Evolutionary conservation across 1,140 invertebrate genomes (phyloP).

Genomic region (Eriosoma lanigerum): DNA sequence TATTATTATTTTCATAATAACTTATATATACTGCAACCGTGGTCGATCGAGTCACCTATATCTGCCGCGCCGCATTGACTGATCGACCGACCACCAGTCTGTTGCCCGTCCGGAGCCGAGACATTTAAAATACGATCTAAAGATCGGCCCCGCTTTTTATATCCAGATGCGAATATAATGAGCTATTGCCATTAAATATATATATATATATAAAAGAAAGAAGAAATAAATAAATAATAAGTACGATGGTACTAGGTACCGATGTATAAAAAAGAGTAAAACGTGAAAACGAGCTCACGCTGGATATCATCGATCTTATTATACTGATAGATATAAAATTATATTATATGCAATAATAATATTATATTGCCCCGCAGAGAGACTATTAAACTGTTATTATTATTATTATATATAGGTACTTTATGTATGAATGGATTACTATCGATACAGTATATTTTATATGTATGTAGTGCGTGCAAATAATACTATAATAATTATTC

Average conservation of each 20-base stretch:
- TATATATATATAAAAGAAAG: background rate
- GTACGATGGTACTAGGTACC: background rate
- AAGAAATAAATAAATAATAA: background rate
- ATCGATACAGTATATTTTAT: background rate
- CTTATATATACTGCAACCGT: background rate
- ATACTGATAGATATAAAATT: background rate
- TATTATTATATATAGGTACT: background rate
- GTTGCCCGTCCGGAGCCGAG: background rate
- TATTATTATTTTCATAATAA: background rate
- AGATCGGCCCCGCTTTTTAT: constrained; percentile 15
- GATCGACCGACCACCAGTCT: background rate
- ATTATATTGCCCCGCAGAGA: constrained; percentile 1
- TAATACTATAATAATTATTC: background rate
- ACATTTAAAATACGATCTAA: background rate
- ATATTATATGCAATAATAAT: background rate
- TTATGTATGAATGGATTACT: background rate
- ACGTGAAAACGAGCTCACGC: background rate
- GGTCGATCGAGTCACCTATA: background rate
- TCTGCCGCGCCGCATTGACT: background rate
- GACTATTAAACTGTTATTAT: constrained; percentile 19
- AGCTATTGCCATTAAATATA: constrained; percentile 2
- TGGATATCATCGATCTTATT: constrained; percentile 9
- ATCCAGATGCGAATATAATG: constrained; percentile 42
- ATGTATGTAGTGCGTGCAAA: background rate
- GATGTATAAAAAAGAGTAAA: background rate